Base-by-base conservation (phyloP, 2,113 vertebrate genomes). In the Pachypanchax playfairii region DNA sequence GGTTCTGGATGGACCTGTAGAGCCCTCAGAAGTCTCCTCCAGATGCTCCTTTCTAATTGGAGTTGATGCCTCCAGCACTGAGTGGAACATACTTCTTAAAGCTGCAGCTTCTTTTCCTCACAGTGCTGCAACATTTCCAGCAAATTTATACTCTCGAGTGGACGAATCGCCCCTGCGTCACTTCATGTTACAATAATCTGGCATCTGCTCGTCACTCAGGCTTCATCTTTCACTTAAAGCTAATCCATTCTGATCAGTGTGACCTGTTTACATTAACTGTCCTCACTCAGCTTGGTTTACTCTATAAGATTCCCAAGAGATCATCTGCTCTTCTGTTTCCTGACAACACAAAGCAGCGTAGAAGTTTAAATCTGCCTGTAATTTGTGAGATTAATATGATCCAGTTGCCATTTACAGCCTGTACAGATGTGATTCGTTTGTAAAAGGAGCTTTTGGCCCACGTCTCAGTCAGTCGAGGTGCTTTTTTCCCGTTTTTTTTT, bases 61-160 rank as follows among this genome's bases (percentile, higher is more conserved):
- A 76, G 70, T 48, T 76, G 83, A 88, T 85, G 76, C 73, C 66
- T 59, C 43, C 59, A 62, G 28, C 52, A 18, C 38, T 59, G 47
- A 67, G n/a, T 47, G 67, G 21, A 56, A 38, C 57, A 46, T 57
- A 31, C 48, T 51, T 73, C 49, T 77, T 57, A 51, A 65, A 51
- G 66, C 71, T 73, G 53, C 58, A 17, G 82, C 74, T 53, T 51
- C 38, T 50, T 73, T 38, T 52, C 55, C 43, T 62, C 58, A 62
- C 53, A 46, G 25, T 39, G 47, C 38, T 57, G n/a, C 41, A 1
- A 39, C 39, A 17, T 75, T 59, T 36, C 15, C 31, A 46, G 54
- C 43, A 44, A 42, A 42, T 63, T 43, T 44, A 31, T 60, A 38
- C 65, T 57, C 63, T 15, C 22, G 68, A 56, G 42, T 25, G 28